phyloP scores from a whole-genome alignment of 2,797 vertebrate genomes.

The Rhinophrynus dorsalis region DNA sequence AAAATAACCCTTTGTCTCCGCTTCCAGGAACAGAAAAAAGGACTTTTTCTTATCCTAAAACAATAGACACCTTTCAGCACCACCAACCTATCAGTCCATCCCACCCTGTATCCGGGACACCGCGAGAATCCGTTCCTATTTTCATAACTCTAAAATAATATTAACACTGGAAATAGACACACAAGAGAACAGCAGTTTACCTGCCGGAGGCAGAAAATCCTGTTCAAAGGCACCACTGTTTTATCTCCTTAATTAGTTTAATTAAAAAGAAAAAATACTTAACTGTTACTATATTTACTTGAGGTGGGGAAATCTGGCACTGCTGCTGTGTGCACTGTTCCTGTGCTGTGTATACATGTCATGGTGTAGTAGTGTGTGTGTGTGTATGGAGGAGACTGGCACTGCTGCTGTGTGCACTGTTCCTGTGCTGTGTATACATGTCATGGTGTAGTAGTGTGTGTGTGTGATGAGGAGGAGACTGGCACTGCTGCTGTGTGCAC shows the following conservation, averaged over 20 bases:
- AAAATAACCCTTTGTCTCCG: slow-evolving; percentile 34
- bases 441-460: neutral
- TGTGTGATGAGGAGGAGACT: neutral
- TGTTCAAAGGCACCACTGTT: slow-evolving; percentile 41
- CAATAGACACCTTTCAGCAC: slow-evolving; percentile 42
- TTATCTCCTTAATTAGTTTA: slow-evolving; percentile 34
- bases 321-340: neutral
- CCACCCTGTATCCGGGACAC: slow-evolving; percentile 35
- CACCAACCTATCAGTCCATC: slow-evolving; percentile 1
- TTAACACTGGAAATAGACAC: slow-evolving; percentile 14
- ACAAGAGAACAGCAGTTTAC: slow-evolving; percentile 12
- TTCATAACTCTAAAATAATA: slow-evolving; percentile 40
- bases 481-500: neutral
- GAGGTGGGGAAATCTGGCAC: neutral
- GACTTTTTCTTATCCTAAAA: slow-evolving; percentile 32
- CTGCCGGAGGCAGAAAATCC: slow-evolving; percentile 19
- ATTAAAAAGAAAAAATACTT: slow-evolving; percentile 24
- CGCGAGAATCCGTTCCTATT: slow-evolving; percentile 19
- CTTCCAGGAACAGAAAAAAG: slow-evolving; percentile 3
- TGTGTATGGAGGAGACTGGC: too few species aligned
- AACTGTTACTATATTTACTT: slow-evolving; percentile 11
- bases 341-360: neutral
- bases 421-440: neutral
- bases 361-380: neutral
- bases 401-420: neutral